These are phyloP conservation scores for Scortum barcoo DNA, from an alignment of 2,113 vertebrate genomes.

Conservation along the genomic window DNA sequence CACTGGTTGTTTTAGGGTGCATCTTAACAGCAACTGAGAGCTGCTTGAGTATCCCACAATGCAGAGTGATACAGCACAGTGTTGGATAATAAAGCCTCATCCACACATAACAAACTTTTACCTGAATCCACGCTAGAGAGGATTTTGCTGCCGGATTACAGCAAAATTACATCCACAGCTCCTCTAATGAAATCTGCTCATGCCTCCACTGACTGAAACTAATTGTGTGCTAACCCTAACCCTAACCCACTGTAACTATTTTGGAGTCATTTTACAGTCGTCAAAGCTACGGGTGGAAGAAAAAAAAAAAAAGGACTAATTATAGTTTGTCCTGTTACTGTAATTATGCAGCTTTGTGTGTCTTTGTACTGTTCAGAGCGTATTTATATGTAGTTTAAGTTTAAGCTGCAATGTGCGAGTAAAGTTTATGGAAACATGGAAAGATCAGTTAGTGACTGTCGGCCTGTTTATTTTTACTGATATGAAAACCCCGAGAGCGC, in stretches of 20 bases:
- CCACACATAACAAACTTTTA: conserved; percentile 13
- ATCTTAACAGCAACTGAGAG: conserved; percentile 24
- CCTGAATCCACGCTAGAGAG: neutral
- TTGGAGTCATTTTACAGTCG: conserved; percentile 9
- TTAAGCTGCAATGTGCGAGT: conserved; percentile 14
- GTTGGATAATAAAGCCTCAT: conserved; percentile 9
- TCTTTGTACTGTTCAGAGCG: conserved; percentile 14
- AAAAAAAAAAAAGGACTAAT: conserved; percentile 26
- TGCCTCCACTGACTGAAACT: conserved; percentile 1
- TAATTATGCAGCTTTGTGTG: conserved; percentile 30
- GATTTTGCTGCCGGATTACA: conserved; percentile 32
- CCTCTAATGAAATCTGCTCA: conserved; percentile 31
- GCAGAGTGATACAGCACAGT: conserved; percentile 2
- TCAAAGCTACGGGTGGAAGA: conserved; percentile 20
- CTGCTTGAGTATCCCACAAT: conserved; percentile 14
- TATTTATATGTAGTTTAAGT: conserved; percentile 20
- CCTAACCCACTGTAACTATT: conserved; percentile 27
- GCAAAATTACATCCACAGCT: conserved; percentile 28
- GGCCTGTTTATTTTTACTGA: conserved; percentile 47
- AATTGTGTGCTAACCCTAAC: neutral
- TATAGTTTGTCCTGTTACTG: conserved; percentile 37
- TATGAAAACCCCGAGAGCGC: conserved; percentile 33
- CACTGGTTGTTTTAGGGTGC: neutral
- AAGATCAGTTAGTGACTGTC: conserved; percentile 33
- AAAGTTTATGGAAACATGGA: conserved; percentile 44